Percentiles rank a stretch among this genome's conserved stretches.
Conservation (phyloP, 2,113 vertebrate species). For the Genyomyrus donnyi region DNA sequence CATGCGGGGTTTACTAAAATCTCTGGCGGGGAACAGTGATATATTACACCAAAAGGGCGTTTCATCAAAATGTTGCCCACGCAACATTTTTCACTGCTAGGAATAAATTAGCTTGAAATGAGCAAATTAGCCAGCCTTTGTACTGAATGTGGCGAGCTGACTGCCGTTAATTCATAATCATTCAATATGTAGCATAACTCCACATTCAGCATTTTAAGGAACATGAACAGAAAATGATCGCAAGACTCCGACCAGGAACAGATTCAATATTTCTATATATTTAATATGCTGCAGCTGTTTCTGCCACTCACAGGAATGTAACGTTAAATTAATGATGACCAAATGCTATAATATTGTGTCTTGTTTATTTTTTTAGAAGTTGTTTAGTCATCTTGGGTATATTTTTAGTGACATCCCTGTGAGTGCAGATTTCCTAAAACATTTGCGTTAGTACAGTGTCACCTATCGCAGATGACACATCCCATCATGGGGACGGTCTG, state of each 20-base stretch:
- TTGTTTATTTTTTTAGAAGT: background rate
- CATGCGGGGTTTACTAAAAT: background rate
- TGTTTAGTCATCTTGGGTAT: background rate
- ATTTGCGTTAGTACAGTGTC: background rate
- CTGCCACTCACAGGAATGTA: background rate
- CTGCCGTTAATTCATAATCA: background rate
- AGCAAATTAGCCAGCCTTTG: background rate
- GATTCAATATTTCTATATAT: background rate
- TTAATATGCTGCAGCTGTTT: background rate
- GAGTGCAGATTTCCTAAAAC: background rate
- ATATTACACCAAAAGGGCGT: background rate
- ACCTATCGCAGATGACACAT: background rate
- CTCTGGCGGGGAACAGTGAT: background rate
- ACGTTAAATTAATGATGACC: background rate
- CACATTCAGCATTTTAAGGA: background rate
- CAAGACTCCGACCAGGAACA: background rate
- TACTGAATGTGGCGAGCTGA: background rate
- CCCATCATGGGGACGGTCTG: background rate
- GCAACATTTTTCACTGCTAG: background rate
- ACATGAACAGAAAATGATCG: background rate
- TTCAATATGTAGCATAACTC: background rate
- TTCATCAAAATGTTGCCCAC: background rate
- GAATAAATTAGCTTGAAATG: background rate
- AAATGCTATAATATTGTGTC: background rate
- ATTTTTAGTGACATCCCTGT: background rate